Percentiles rank a stretch among this genome's conserved stretches.
Conservation (phyloP, 53 echinoderm and acorn worm species). For the Holothuria leucospilota region DNA sequence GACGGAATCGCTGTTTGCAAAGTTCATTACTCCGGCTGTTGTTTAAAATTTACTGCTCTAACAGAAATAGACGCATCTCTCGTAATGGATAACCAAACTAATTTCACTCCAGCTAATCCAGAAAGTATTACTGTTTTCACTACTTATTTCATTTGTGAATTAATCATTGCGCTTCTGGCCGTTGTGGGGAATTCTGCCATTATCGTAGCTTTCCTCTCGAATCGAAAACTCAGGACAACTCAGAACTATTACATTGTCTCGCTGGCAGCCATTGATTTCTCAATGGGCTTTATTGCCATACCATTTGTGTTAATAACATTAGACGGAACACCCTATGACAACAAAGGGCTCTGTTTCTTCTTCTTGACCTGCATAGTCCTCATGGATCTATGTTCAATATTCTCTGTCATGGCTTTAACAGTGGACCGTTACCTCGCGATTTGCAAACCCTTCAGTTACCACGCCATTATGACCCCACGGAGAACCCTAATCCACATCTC, state of each 20-base stretch:
- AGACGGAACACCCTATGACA: constrained; percentile 48
- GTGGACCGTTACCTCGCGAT: constrained; percentile 68
- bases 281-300: constrained; percentile 69
- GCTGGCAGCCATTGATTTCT: constrained; percentile 62
- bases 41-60: no score
- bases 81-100: no score
- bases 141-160: constrained; percentile 49
- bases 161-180: constrained; percentile 49
- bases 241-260: constrained; percentile 64
- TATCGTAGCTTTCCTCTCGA: constrained; percentile 35
- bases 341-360: constrained; percentile 50
- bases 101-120: no score
- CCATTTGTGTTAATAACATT: constrained; percentile 63
- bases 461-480: constrained; percentile 22
- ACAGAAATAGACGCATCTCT: no score
- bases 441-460: constrained; percentile 55
- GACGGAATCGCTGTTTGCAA: no score
- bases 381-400: constrained; percentile 71
- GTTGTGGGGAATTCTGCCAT: constrained; percentile 59
- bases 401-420: constrained; percentile 68
- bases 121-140: not conserved
- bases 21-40: no score
- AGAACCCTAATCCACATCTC: constrained; percentile 47
- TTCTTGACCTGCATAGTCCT: constrained; percentile 56
- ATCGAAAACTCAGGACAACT: constrained; percentile 54